phyloP scores from a whole-genome alignment of 1,140 invertebrate species.

The Drosophila willistoni region DNA sequence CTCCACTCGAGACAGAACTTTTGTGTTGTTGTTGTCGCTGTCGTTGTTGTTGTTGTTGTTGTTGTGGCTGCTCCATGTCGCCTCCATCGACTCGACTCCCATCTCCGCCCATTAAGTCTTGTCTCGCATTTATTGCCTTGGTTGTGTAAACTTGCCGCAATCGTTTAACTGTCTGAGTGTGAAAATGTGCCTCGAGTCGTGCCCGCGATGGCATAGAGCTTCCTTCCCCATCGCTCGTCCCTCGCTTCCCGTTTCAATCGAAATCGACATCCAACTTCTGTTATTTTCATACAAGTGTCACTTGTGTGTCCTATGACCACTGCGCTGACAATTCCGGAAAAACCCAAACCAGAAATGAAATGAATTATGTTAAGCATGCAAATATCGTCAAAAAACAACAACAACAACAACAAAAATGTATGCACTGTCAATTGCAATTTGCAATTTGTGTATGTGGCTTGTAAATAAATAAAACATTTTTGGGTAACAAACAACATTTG shows the following conservation, averaged over 20 bases:
- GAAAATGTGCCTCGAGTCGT: conserved; percentile 5
- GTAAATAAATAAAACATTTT: conserved; percentile 55
- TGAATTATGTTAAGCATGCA: conserved; percentile 57
- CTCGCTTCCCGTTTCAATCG: too few relatives aligned
- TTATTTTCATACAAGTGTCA: conserved; percentile 5
- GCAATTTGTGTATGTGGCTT: conserved; percentile 17
- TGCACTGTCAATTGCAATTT: conserved; percentile 57
- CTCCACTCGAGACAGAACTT: not conserved
- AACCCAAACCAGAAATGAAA: conserved; percentile 36
- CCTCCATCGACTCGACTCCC: not conserved
- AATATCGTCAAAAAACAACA: conserved; percentile 26
- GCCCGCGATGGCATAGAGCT: not conserved
- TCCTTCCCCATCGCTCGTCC: too few relatives aligned
- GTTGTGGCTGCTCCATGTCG: conserved; percentile 2
- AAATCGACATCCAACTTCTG: not conserved
- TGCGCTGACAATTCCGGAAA: conserved; percentile 12
- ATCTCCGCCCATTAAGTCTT: conserved; percentile 5
- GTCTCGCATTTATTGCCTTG: conserved; percentile 22
- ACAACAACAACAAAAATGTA: conserved; percentile 27
- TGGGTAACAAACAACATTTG: conserved; percentile 27
- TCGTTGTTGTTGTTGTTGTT: conserved; percentile 1
- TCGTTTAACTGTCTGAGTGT: conserved; percentile 41
- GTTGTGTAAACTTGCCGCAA: conserved; percentile 40
- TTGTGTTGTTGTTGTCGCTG: conserved; percentile 2
- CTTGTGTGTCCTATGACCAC: not conserved